Base-by-base conservation (phyloP, 2,113 vertebrate genomes). In the Corythaeola cristata region DNA sequence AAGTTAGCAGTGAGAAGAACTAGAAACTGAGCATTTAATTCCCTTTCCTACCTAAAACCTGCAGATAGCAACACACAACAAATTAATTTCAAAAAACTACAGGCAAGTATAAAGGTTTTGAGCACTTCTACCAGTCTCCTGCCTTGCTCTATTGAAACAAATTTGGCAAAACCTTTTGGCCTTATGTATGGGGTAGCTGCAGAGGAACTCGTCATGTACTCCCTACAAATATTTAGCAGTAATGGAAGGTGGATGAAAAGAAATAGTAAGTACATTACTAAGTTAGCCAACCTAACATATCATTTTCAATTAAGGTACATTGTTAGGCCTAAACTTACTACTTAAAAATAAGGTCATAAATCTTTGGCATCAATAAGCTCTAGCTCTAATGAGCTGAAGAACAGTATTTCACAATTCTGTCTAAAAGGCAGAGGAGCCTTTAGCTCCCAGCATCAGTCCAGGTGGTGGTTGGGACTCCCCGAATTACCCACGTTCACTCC, bases 381-480 rank as follows among this genome's bases (percentile, higher is more conserved):
- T 33, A 47, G 18, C 12, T 88, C 19, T 19, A 83, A 63, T 3
- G 12, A 88, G 74, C 35, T 71, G 2, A 66, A 71, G 55, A 56
- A 21, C 15, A 82, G 18, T 8, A 53, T 63, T 67, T 79, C 55
- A 53, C 37, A 92, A 32, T 9, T 50, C 20, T 52, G 41, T 14
- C 32, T 26, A 5, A 44, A 88, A 74, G 71, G 60, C 74, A 94
- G 56, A n/a, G 53, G 27, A 89, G 58, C 35, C 69, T 33, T 26
- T 49, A 53, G 50, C 72, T 60, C 44, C 64, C 64, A 56, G 39
- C 62, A 56, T 1, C 35, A 41, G 41, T 47, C 49, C 41, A 15
- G 13, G 47, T 4, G 1, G 10, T 2, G 30, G 26, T 0, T 30
- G 27, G 32, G 30, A 44, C 67, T 60, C 28, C 39, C 22, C 3